Base-by-base conservation (phyloP, 2,113 vertebrate genomes). In the Phyllostomus hastatus region DNA sequence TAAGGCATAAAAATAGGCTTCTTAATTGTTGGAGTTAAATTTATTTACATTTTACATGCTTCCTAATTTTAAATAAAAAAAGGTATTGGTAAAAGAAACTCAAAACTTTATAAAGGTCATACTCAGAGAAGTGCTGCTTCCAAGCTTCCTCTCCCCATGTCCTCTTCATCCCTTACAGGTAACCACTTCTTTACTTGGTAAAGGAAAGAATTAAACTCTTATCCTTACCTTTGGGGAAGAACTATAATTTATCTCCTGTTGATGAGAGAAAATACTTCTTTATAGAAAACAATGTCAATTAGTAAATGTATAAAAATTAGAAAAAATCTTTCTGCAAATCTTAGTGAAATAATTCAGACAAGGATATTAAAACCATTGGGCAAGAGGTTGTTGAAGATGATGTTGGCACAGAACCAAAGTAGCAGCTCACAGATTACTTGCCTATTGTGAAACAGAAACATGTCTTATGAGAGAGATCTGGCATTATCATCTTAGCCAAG, bases 361-460 rank as follows among this genome's bases (percentile, higher is more conserved):
- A 90, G 66, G 15, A 88, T 88, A 67, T 41, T 83, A 89, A 82
- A 85, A 66, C 26, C 41, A 73, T 5, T 59, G 41, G 73, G 19
- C 66, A 94, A 90, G 79, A 86, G 9, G 24, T 57, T 69, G 33
- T 52, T 82, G 66, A 76, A 75, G 38, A 95, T 76, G n/a, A 82
- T 84, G 50, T 35, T 91, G 88, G 54, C 38, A 69, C 20, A 75
- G 14, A 91, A 88, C 70, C 46, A 64, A 83, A 84, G 41, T 50
- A 61, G 87, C 87, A 85, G 19, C 64, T 46, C 28, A 73, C 54
- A 89, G 78, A 46, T 48, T 50, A 93, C 33, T 31, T 85, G 35
- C 33, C 88, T 84, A 76, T 67, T 93, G 70, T n/a, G 38, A 94
- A 93, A 52, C 41, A 76, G 89, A 96, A 95, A 35, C 31, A 38